Evolutionary conservation across 2,797 vertebrate genomes (phyloP), one percentile per base, ranked within the genome.

Genomic region (Acomys russatus): DNA sequence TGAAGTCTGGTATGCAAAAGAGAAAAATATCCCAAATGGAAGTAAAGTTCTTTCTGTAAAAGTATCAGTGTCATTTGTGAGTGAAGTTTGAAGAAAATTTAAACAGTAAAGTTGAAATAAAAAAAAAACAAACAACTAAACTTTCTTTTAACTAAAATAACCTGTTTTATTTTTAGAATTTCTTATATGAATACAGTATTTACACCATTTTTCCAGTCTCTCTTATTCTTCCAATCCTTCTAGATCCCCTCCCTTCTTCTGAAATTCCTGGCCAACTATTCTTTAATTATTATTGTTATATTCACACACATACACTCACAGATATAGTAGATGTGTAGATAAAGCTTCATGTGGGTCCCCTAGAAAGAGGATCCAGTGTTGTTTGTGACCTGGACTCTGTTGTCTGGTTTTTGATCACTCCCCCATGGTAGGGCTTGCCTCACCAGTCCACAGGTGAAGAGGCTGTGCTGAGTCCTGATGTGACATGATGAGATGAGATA

Each of bases 1-100:
- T 12, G 44, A 73, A 91, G 9, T 97, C 97, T 18, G 1, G 92
- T 90, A 82, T 85, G 92, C 73, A 86, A 89, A 25, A 87, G 74
- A 77, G 22, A 90, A 66, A 90, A 4, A 89, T 97, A 91, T 56
- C 15, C 0, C 11, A 5, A 9, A 8, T 59, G 6, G 14, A 84
- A 79, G 4, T 44, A 63, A 0, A 85, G 77, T 20, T 89, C 91
- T 54, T 63, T 91, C 18, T 91, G 28, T 28, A 93, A 90, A 88
- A 91, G 66, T 66, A 20, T 30, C 2, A 4, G 12, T 44, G 4
- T 79, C 51, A 73, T 35, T n/a, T 92, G 64, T 86, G 68, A 87
- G 86, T 93, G 38, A 73, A 80, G 9, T 64, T 59, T 66, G 74
- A 56, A 90, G 64, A 91, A 93, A 93, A 71, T 79, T 89, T 15